Percentiles rank a stretch among this genome's conserved stretches.
Conservation (phyloP, 2,113 vertebrate genomes). For the Pheucticus melanocephalus region DNA sequence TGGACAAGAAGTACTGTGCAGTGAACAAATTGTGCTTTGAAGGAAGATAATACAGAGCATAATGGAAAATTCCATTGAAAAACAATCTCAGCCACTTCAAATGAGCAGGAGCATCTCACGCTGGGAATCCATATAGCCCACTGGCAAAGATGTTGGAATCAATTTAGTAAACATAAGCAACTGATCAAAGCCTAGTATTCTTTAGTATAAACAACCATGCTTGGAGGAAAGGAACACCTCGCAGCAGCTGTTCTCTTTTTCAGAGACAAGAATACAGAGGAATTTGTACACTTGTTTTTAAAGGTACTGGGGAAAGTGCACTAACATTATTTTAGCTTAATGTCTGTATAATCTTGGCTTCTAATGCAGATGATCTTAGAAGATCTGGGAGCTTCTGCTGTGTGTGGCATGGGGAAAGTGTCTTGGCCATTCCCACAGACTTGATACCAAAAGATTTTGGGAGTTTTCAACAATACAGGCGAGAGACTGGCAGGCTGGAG, state of each 20-base stretch:
- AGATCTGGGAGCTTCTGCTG: not conserved
- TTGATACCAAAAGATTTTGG: not conserved
- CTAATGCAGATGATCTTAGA: not conserved
- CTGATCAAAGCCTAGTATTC: not conserved
- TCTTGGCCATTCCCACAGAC: not conserved
- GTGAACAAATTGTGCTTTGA: not conserved
- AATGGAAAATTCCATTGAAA: slow-evolving; percentile 26
- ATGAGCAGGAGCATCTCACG: not conserved
- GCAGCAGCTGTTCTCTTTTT: not conserved
- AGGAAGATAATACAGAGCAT: not conserved
- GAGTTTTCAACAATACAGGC: not conserved
- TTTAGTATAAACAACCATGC: not conserved
- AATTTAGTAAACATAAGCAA: not conserved
- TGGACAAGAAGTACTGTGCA: not conserved
- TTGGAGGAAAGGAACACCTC: not conserved
- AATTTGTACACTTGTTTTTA: not conserved
- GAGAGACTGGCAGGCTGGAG: not conserved
- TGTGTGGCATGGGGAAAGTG: not conserved
- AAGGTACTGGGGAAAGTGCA: not conserved
- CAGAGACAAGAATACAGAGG: not conserved
- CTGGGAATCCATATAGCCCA: slow-evolving; percentile 17
- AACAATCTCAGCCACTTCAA: slow-evolving; percentile 21
- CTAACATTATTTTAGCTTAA: not conserved
- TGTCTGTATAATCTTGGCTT: not conserved
- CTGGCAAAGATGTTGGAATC: slow-evolving; percentile 28